Conservation (phyloP, 2,113 vertebrate species). For the Odontesthes bonariensis region DNA sequence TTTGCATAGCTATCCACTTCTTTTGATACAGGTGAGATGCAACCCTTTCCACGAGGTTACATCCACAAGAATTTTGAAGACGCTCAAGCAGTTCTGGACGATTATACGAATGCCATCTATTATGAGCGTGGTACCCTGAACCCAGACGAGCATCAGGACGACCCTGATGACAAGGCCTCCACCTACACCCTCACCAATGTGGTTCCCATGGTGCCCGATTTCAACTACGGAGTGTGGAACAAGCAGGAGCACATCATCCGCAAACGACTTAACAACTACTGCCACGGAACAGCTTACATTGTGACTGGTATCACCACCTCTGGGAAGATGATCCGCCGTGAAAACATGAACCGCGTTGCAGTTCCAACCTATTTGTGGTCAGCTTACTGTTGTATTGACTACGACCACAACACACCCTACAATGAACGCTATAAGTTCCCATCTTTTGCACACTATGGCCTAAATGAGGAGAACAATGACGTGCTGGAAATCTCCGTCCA, state of each 20-base stretch:
- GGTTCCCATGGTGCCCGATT: conserved; percentile 70
- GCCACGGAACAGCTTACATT: conserved; percentile 68
- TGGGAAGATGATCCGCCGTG: conserved; percentile 71
- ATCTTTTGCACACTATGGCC: conserved; percentile 73
- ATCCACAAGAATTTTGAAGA: conserved; percentile 77
- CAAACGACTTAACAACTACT: conserved; percentile 80
- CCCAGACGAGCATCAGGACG: conserved; percentile 76
- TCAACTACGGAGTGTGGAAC: conserved; percentile 75
- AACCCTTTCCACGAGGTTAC: conserved; percentile 64
- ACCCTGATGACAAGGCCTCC: conserved; percentile 76
- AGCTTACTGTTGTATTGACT: conserved; percentile 77
- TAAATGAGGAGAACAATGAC: conserved; percentile 69
- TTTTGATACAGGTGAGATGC: conserved; percentile 75
- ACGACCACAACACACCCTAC: conserved; percentile 74
- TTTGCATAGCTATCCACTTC: conserved; percentile 64
- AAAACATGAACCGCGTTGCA: conserved; percentile 74
- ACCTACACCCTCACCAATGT: conserved; percentile 83
- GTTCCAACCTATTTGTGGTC: conserved; percentile 78
- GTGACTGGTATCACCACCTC: conserved; percentile 74
- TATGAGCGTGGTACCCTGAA: conserved; percentile 76
- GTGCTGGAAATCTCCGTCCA: conserved; percentile 71
- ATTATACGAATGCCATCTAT: conserved; percentile 72
- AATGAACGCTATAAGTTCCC: conserved; percentile 77
- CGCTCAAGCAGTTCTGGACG: conserved; percentile 74
- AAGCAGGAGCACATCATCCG: conserved; percentile 75